phyloP scores from a whole-genome alignment of 2,113 vertebrate species.

The Actinemys pallida region DNA sequence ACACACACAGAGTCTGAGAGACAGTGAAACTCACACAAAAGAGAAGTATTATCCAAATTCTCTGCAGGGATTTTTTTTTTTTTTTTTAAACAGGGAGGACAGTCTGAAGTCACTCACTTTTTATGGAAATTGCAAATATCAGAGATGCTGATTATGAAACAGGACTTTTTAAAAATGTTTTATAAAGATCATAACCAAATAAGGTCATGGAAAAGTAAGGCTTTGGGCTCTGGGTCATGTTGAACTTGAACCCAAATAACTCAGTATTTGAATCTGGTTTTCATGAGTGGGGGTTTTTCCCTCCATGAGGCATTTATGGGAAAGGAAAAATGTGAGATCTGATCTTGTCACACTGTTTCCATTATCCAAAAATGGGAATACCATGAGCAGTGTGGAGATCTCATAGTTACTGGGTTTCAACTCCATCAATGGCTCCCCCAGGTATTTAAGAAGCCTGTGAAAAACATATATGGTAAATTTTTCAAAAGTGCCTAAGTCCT shows the following conservation, averaged over 20 bases:
- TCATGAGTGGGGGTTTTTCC: neutral
- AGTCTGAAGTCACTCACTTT: conserved; percentile 6
- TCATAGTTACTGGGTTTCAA: neutral
- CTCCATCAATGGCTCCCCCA: neutral
- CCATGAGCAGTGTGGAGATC: neutral
- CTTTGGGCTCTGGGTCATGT: conserved; percentile 10
- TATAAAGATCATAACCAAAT: conserved; percentile 2
- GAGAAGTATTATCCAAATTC: neutral
- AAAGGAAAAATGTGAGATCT: neutral
- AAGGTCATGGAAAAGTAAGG: conserved; percentile 1
- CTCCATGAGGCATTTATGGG: neutral
- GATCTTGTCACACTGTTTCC: neutral
- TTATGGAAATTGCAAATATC: conserved; percentile 41
- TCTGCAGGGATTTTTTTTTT: neutral
- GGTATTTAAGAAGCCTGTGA: neutral
- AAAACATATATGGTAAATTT: neutral
- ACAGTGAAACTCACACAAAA: neutral
- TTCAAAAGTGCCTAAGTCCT: neutral
- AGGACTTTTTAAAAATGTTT: neutral
- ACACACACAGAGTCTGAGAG: neutral
- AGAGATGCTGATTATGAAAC: conserved; percentile 56
- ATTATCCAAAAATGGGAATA: neutral
- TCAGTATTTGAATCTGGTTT: conserved; percentile 12
- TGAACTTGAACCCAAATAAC: conserved; percentile 9
- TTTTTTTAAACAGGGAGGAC: neutral